These are phyloP conservation scores for Ooceraea biroi DNA, from an alignment of 1,140 invertebrate genomes.

Conservation along the genomic window DNA sequence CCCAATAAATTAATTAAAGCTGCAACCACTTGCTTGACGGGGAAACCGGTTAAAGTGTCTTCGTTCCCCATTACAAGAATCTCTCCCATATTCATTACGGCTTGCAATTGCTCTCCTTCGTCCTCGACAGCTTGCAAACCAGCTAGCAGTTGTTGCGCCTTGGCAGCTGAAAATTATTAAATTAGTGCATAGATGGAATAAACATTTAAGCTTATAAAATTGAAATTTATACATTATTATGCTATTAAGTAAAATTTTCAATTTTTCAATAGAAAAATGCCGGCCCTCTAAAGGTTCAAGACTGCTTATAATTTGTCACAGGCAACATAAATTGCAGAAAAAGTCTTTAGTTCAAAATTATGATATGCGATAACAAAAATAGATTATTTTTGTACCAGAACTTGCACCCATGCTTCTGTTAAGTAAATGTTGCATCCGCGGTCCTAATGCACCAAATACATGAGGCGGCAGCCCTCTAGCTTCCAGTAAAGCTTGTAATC, in stretches of 20 bases:
- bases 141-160: slow-evolving; percentile 97
- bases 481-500: slow-evolving; percentile 96
- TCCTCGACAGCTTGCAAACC: slow-evolving; percentile 97
- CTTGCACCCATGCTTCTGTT: slow-evolving; percentile 96
- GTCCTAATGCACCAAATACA: slow-evolving; percentile 97
- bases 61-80: slow-evolving; percentile 99
- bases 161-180: slow-evolving; percentile 90
- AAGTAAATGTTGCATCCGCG: slow-evolving; percentile 98
- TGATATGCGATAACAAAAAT: not conserved
- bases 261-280: too few relatives aligned
- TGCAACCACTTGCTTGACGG: slow-evolving; percentile 98
- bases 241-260: too few relatives aligned
- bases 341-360: slow-evolving; percentile 16
- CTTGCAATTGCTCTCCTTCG: slow-evolving; percentile 98
- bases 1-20: slow-evolving; percentile 95
- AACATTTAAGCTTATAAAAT: too few relatives aligned
- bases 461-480: slow-evolving; percentile 97
- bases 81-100: slow-evolving; percentile 99
- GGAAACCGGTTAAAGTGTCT: slow-evolving; percentile 98
- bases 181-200: slow-evolving; percentile 55
- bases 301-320: not conserved
- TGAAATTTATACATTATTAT: slow-evolving; percentile 8
- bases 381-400: slow-evolving; percentile 87
- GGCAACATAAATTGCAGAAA: slow-evolving; percentile 40
- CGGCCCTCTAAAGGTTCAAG: slow-evolving; percentile 48